A percentile compares a stretch with the other conserved stretches of the same genome.
phyloP scores from a whole-genome alignment of 2,113 vertebrate species.

The Gambusia affinis region DNA sequence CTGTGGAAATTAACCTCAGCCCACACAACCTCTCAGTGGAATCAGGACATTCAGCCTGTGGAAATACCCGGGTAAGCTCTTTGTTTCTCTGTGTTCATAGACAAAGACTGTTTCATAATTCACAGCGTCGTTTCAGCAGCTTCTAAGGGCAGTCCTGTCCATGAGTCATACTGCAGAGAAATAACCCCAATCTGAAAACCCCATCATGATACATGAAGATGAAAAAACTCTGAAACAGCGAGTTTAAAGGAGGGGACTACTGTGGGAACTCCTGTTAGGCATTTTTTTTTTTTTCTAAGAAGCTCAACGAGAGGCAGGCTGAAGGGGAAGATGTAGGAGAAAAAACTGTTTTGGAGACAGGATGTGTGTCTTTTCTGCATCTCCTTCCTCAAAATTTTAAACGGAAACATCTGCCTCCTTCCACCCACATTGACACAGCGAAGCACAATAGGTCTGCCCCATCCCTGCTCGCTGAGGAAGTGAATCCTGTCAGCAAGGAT shows the following conservation, averaged over 20 bases:
- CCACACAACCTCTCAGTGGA: conserved; percentile 63
- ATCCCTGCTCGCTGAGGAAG: conserved; percentile 68
- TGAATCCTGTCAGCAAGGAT: conserved; percentile 78
- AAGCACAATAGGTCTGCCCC: conserved; percentile 70
- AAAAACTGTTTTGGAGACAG: conserved; percentile 68
- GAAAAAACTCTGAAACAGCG: conserved; percentile 52
- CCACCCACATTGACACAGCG: conserved; percentile 52
- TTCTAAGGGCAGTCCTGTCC: conserved; percentile 39
- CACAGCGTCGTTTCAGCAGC: conserved; percentile 33
- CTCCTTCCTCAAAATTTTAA: conserved; percentile 75
- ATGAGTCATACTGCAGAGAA: conserved; percentile 55
- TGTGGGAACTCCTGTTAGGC: conserved; percentile 48
- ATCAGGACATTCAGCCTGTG: conserved; percentile 47
- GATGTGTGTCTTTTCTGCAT: conserved; percentile 68
- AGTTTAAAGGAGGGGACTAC: conserved; percentile 25
- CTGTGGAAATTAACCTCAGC: conserved; percentile 70
- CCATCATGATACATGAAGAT: conserved; percentile 42
- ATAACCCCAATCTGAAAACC: conserved; percentile 41
- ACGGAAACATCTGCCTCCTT: conserved; percentile 83
- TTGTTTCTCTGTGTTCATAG: conserved; percentile 64
- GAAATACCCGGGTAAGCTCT: conserved; percentile 62
- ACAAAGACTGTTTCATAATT: conserved; percentile 59
- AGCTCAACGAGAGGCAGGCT: conserved; percentile 18
- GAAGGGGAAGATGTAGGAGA: conserved; percentile 41
- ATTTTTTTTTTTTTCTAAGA: conserved; percentile 32